phyloP scores from a whole-genome alignment of 2,113 vertebrate genomes.

The Pelodiscus sinensis region DNA sequence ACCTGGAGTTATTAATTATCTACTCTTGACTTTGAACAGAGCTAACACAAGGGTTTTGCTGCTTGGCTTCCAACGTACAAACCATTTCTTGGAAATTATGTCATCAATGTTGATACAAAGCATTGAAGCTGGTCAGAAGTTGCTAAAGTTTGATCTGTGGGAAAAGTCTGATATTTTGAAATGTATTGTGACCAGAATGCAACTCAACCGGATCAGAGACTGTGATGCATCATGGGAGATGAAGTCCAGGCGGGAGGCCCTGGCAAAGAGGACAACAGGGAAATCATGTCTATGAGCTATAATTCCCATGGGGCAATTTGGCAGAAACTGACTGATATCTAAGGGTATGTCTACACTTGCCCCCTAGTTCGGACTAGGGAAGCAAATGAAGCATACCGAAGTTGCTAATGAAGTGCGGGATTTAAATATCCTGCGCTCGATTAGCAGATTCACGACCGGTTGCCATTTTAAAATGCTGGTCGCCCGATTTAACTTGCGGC shows the following conservation, averaged over 20 bases:
- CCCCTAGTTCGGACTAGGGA: too few relatives aligned
- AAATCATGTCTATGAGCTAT: not conserved
- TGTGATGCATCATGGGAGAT: accelerated
- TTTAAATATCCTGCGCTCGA: too few relatives aligned
- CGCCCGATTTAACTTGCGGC: too few relatives aligned
- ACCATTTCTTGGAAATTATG: not conserved
- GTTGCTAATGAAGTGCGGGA: too few relatives aligned
- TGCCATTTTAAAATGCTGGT: too few relatives aligned
- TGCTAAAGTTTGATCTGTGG: not conserved
- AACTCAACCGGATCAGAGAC: not conserved
- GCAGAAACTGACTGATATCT: accelerated
- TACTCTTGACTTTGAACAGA: not conserved
- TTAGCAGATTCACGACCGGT: too few relatives aligned
- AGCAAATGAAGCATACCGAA: too few relatives aligned
- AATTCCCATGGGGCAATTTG: accelerated
- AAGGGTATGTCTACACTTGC: too few relatives aligned
- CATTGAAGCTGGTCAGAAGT: not conserved
- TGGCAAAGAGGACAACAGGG: not conserved
- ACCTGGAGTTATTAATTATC: not conserved
- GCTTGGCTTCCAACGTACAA: not conserved
- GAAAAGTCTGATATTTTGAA: not conserved
- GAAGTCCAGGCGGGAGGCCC: accelerated
- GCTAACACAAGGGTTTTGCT: not conserved
- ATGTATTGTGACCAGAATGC: not conserved
- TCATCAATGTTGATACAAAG: not conserved